These are phyloP conservation scores for Raja brachyura DNA, from an alignment of 2,113 vertebrate genomes.

Conservation along the genomic window DNA sequence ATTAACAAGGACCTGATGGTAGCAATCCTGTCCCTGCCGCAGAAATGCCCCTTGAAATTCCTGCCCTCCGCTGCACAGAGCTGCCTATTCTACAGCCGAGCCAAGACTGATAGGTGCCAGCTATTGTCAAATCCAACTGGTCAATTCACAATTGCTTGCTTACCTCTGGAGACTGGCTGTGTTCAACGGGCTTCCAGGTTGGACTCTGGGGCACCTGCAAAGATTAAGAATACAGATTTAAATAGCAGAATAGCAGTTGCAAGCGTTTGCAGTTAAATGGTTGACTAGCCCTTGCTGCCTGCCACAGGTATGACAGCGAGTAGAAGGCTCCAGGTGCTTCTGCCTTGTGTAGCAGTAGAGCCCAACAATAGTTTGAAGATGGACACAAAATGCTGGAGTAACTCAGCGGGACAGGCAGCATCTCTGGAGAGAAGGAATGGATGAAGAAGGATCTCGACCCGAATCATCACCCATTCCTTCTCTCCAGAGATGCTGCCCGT, in stretches of 20 bases:
- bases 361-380: no score
- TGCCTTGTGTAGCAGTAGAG: no score
- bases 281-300: background rate
- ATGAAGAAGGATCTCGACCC: no score
- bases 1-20: background rate
- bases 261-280: background rate
- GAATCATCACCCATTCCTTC: no score
- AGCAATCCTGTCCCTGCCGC: background rate
- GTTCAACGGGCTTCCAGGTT: slow-evolving; percentile 55
- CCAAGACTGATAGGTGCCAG: background rate
- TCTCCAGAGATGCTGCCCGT: no score
- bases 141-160: background rate
- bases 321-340: no score
- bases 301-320: no score
- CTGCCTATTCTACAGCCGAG: background rate
- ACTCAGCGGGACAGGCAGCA: no score
- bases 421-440: no score
- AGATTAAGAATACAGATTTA: background rate
- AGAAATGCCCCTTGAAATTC: no score
- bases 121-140: background rate
- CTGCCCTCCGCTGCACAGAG: background rate
- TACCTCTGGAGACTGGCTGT: slow-evolving; percentile 57
- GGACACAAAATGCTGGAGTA: no score
- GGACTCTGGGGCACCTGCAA: slow-evolving; percentile 54
- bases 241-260: background rate